These are phyloP conservation scores for Drosophila prolongata DNA, from an alignment of 2,888 invertebrate genomes.

Conservation along the genomic window DNA sequence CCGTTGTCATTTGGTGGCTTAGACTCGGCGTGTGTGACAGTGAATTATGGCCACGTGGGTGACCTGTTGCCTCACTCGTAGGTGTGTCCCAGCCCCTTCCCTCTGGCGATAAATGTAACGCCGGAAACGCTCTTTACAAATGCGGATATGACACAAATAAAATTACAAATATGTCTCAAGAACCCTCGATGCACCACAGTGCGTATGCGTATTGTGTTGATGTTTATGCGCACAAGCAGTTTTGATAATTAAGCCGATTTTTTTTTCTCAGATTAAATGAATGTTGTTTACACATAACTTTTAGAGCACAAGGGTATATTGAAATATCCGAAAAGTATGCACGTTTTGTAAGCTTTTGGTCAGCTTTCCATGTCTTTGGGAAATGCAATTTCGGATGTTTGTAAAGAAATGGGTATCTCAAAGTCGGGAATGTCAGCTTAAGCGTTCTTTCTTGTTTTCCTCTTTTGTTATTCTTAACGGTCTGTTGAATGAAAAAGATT, in stretches of 20 bases:
- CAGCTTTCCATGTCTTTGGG: too few relatives aligned
- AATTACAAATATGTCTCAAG: slow-evolving; percentile 7
- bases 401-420: too few relatives aligned
- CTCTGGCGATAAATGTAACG: background rate
- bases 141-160: slow-evolving; percentile 40
- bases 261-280: too few relatives aligned
- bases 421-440: too few relatives aligned
- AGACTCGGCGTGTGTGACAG: slow-evolving; percentile 42
- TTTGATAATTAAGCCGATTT: too few relatives aligned
- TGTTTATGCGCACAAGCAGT: slow-evolving; percentile 1
- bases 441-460: too few relatives aligned
- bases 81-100: slow-evolving; percentile 20
- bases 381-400: too few relatives aligned
- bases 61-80: slow-evolving; percentile 43
- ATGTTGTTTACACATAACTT: too few relatives aligned
- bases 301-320: too few relatives aligned
- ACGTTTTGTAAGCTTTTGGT: too few relatives aligned
- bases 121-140: slow-evolving; percentile 34
- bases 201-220: slow-evolving; percentile 9
- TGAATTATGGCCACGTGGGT: slow-evolving; percentile 36
- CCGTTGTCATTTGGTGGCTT: slow-evolving; percentile 55
- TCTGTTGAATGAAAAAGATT: slow-evolving; percentile 18
- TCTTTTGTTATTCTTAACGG: slow-evolving; percentile 1
- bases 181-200: slow-evolving; percentile 8
- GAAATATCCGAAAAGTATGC: too few relatives aligned